Evolutionary conservation across 2,888 invertebrate genomes (phyloP).

Genomic region (Timandra comae): DNA sequence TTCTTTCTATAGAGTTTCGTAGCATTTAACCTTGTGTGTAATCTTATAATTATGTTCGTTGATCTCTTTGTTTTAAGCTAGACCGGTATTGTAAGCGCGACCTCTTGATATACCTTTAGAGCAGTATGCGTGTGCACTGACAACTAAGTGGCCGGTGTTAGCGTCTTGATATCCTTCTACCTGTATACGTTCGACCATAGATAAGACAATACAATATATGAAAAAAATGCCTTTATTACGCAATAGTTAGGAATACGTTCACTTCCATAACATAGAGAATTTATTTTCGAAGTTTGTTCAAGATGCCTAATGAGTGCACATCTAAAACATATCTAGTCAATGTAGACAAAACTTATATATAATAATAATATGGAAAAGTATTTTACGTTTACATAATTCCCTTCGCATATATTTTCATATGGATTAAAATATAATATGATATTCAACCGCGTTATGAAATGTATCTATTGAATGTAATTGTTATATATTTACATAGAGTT

Average conservation of each 20-base stretch:
- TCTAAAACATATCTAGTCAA: constrained; percentile 75
- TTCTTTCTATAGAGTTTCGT: constrained; percentile 21
- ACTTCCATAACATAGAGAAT: constrained; percentile 54
- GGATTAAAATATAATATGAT: constrained; percentile 18
- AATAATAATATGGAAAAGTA: constrained; percentile 25
- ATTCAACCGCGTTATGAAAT: constrained; percentile 21
- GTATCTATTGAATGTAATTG: constrained; percentile 28
- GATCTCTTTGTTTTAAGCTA: constrained; percentile 14
- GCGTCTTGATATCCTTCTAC: constrained; percentile 18
- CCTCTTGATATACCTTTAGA: constrained; percentile 6
- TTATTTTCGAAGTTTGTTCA: constrained; percentile 65
- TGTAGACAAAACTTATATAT: constrained; percentile 47
- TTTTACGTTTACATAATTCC: constrained; percentile 59
- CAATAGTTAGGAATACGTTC: constrained; percentile 70
- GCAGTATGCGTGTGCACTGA: too few relatives aligned
- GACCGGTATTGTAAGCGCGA: constrained; percentile 20
- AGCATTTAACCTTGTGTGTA: constrained; percentile 21
- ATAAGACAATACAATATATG: constrained; percentile 73
- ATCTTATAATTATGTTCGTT: constrained; percentile 15
- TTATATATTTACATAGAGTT: constrained; percentile 17
- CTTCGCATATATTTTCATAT: constrained; percentile 66
- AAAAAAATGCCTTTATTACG: constrained; percentile 63
- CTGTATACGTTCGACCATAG: constrained; percentile 65
- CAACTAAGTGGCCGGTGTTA: constrained; percentile 18
- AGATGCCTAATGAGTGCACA: constrained; percentile 55